phyloP scores from a whole-genome alignment of 2,888 invertebrate species.

The Lithophane socia region DNA sequence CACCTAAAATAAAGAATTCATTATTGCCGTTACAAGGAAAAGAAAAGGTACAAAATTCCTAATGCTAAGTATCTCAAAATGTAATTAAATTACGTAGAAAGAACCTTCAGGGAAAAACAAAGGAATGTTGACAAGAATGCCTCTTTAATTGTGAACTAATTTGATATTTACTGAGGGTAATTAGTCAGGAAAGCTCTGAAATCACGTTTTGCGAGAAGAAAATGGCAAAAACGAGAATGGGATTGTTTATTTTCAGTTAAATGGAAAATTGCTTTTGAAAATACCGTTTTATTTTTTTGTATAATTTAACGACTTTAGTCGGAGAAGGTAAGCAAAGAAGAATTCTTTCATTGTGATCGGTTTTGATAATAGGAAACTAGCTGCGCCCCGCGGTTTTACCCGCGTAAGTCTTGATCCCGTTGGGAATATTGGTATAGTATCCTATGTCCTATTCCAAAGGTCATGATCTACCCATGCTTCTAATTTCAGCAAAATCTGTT shows the following conservation, averaged over 20 bases:
- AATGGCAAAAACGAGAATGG: slow-evolving; percentile 36
- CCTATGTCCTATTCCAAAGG: too few relatives aligned
- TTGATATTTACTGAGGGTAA: slow-evolving; percentile 71
- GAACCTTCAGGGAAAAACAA: slow-evolving; percentile 59
- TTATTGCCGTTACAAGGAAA: slow-evolving; percentile 7
- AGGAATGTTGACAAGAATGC: slow-evolving; percentile 65
- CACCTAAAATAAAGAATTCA: slow-evolving; percentile 15
- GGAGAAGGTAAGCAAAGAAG: neutral
- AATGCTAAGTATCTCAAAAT: slow-evolving; percentile 33
- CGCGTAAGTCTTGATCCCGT: too few relatives aligned
- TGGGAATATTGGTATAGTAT: too few relatives aligned
- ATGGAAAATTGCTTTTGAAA: slow-evolving; percentile 3
- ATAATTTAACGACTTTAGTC: neutral
- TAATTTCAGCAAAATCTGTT: too few relatives aligned
- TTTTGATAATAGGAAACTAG: too few relatives aligned
- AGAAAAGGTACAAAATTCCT: slow-evolving; percentile 23
- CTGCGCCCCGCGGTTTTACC: too few relatives aligned
- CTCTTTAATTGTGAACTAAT: slow-evolving; percentile 69
- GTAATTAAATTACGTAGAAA: slow-evolving; percentile 55
- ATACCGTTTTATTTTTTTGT: slow-evolving; percentile 17
- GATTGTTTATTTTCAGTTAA: slow-evolving; percentile 25
- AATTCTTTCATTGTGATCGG: neutral
- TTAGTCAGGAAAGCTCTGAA: slow-evolving; percentile 64
- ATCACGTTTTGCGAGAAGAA: slow-evolving; percentile 51
- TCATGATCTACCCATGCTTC: too few relatives aligned